phyloP scores from a whole-genome alignment of 1,140 invertebrate species.

The Bradynema listronoti region DNA sequence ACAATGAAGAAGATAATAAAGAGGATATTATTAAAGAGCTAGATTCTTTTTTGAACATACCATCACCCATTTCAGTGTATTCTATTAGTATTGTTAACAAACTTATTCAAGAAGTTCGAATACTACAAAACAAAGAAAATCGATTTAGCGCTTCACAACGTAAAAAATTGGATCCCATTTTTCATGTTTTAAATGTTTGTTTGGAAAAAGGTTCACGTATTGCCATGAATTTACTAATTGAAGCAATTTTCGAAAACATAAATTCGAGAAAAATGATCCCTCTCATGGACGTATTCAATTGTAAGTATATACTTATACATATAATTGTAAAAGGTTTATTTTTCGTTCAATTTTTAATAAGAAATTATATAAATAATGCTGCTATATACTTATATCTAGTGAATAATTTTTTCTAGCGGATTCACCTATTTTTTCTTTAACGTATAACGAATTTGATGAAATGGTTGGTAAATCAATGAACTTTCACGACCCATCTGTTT shows the following conservation, averaged over 20 bases:
- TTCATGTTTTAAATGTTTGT: constrained; percentile 4
- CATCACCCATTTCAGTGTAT: too few relatives aligned
- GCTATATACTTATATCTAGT: too few relatives aligned
- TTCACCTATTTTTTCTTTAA: not conserved
- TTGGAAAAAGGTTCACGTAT: constrained; percentile 7
- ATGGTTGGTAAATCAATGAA: not conserved
- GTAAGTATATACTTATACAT: not conserved
- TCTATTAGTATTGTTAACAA: too few relatives aligned
- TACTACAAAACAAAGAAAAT: not conserved
- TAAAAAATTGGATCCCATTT: not conserved
- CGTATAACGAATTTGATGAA: constrained; percentile 1
- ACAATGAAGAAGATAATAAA: too few relatives aligned
- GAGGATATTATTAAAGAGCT: too few relatives aligned
- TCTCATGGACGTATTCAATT: constrained; percentile 1
- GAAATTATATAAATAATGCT: too few relatives aligned
- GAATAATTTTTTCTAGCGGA: too few relatives aligned
- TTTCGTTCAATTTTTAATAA: constrained; percentile 1
- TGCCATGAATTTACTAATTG: constrained; percentile 1
- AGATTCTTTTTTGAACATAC: too few relatives aligned
- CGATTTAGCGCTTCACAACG: not conserved
- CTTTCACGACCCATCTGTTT: constrained; percentile 1
- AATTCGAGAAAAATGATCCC: constrained; percentile 4
- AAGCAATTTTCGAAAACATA: constrained; percentile 6
- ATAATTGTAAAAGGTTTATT: not conserved
- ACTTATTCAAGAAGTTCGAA: not conserved